These are phyloP conservation scores for Saccostrea cuccullata DNA, from an alignment of 1,140 invertebrate genomes.

Conservation along the genomic window DNA sequence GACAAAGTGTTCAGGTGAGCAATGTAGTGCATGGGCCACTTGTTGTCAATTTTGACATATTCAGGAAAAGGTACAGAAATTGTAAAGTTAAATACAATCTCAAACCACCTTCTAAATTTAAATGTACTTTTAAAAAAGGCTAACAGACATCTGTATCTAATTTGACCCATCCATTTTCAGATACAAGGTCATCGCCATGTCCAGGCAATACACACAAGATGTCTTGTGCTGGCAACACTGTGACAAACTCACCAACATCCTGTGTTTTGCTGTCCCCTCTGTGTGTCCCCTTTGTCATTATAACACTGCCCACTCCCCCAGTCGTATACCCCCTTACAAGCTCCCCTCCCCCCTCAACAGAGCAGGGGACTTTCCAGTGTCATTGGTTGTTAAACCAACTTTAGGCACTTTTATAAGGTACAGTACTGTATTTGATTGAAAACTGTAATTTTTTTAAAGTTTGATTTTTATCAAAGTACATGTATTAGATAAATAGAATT, in stretches of 20 bases:
- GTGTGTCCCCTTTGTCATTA: conserved; percentile 85
- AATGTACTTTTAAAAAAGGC: no score
- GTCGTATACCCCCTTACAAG: conserved; percentile 86
- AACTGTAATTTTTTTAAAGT: not conserved
- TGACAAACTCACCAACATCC: conserved; percentile 84
- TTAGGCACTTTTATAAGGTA: conserved; percentile 89
- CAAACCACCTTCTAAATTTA: no score
- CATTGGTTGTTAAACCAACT: conserved; percentile 88
- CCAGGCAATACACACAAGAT: not conserved
- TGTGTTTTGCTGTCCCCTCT: conserved; percentile 86
- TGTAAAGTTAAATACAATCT: no score
- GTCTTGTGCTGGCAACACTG: conserved; percentile 87
- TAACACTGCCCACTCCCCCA: conserved; percentile 82
- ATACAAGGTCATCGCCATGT: not conserved
- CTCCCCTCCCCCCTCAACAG: conserved; percentile 88
- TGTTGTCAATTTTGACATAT: no score
- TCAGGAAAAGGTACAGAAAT: no score
- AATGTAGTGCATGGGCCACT: no score
- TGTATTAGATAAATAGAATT: not conserved
- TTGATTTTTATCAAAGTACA: not conserved
- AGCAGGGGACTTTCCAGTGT: conserved; percentile 85
- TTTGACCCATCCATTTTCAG: not conserved
- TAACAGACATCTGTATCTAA: no score
- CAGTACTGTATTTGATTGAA: conserved; percentile 73
- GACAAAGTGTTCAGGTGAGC: no score